These are phyloP conservation scores for Drosophila santomea DNA, from an alignment of 1,140 invertebrate species.

Conservation along the genomic window DNA sequence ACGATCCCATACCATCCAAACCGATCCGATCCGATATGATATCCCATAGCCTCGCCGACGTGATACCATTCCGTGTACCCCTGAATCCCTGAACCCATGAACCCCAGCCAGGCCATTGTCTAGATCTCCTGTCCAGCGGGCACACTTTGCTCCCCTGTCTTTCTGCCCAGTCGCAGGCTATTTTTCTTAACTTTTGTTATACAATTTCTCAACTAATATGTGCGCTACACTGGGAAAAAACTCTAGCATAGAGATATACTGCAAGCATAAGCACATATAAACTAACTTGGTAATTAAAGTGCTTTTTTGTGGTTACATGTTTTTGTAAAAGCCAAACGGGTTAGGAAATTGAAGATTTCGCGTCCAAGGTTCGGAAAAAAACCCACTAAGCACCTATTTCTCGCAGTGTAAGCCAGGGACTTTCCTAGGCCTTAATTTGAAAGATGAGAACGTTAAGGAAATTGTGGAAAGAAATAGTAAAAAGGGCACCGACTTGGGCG, in stretches of 20 bases:
- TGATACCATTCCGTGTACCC: no score
- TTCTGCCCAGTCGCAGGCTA: constrained; percentile 27
- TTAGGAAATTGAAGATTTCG: no score
- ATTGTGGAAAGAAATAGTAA: constrained; percentile 43
- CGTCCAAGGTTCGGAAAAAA: no score
- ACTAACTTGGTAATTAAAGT: neutral
- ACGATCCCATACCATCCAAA: constrained; percentile 40
- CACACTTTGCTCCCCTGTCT: constrained; percentile 49
- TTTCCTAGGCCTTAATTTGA: constrained; percentile 35
- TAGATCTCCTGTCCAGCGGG: constrained; percentile 42
- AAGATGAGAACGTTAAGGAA: constrained; percentile 77
- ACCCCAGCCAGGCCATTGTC: constrained; percentile 69
- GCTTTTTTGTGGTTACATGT: no score
- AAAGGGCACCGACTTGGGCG: constrained; percentile 73
- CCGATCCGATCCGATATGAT: constrained; percentile 47
- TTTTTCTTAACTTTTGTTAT: constrained; percentile 80
- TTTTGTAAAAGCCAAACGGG: no score
- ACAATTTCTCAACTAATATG: constrained; percentile 81
- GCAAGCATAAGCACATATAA: neutral
- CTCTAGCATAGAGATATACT: neutral
- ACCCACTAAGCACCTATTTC: neutral
- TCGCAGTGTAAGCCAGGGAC: constrained; percentile 13
- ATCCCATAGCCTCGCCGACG: constrained; percentile 32
- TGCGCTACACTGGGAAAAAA: constrained; percentile 22
- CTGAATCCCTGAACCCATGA: neutral